A percentile compares a stretch with the other conserved stretches of the same genome.
These are phyloP conservation scores for Gambusia holbrooki DNA, from an alignment of 2,113 vertebrate genomes.

Conservation along the genomic window DNA sequence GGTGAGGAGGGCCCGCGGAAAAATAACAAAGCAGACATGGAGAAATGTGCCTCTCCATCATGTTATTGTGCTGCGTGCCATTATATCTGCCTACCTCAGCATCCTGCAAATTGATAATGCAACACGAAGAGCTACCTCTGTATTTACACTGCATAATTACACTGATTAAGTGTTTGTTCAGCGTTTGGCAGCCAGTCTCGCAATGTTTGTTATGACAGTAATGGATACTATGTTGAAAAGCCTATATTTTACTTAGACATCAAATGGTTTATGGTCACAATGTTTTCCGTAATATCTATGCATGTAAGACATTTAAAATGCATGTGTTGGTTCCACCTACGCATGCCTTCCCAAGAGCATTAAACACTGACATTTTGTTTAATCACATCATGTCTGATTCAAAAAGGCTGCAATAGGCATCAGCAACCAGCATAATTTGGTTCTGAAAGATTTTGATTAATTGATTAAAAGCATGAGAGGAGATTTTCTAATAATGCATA, in stretches of 20 bases:
- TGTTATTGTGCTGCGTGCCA: slow-evolving; percentile 22
- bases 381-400: no score
- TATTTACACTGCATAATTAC: slow-evolving; percentile 14
- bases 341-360: neutral
- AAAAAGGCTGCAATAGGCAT: no score
- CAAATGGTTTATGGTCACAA: neutral
- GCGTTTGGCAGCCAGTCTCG: slow-evolving; percentile 1
- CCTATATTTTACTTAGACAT: neutral
- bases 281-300: neutral
- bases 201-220: slow-evolving; percentile 9
- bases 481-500: no score
- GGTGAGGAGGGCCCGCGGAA: neutral
- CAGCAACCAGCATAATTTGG: no score
- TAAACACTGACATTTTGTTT: neutral
- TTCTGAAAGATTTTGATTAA: no score
- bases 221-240: neutral
- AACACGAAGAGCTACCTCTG: neutral
- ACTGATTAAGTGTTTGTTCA: slow-evolving; percentile 5
- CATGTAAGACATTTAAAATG: neutral
- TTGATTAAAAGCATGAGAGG: no score
- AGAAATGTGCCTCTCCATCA: slow-evolving; percentile 51
- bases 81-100: slow-evolving; percentile 6
- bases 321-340: neutral
- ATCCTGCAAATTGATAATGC: slow-evolving; percentile 3
- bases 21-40: slow-evolving; percentile 24